Percentiles rank a stretch among this genome's conserved stretches.
Conservation (phyloP, 2,113 vertebrate species). For the Edolisoma coerulescens region DNA sequence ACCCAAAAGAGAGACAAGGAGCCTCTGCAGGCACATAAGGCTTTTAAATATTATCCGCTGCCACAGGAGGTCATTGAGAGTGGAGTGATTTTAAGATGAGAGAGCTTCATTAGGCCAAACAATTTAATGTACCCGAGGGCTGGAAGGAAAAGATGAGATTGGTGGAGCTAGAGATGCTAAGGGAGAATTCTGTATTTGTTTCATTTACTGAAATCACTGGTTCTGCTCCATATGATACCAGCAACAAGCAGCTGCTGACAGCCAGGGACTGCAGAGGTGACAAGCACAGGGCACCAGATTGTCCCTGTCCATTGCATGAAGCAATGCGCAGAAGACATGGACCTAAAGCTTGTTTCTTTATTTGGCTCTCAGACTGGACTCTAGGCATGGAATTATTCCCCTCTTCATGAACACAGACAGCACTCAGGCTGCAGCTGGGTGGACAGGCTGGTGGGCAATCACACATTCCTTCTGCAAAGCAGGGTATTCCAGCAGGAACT, state of each 20-base stretch:
- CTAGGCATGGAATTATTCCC: neutral
- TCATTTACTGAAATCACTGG: neutral
- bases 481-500: neutral
- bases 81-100: constrained; percentile 50
- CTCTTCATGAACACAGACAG: neutral
- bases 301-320: neutral
- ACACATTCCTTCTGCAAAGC: neutral
- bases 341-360: neutral
- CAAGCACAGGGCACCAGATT: neutral
- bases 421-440: neutral
- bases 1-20: constrained; percentile 72
- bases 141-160: neutral
- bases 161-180: neutral
- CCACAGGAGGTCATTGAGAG: constrained; percentile 15
- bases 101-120: constrained; percentile 43
- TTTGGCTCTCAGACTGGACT: neutral
- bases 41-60: constrained; percentile 40
- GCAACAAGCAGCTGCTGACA: neutral
- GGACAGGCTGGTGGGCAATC: neutral
- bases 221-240: neutral
- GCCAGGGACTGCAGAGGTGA: neutral
- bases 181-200: neutral
- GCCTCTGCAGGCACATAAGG: constrained; percentile 53
- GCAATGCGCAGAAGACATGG: neutral
- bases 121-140: neutral